These are phyloP conservation scores for Centropyge bicolor DNA, from an alignment of 2,797 vertebrate genomes.

Conservation along the genomic window DNA sequence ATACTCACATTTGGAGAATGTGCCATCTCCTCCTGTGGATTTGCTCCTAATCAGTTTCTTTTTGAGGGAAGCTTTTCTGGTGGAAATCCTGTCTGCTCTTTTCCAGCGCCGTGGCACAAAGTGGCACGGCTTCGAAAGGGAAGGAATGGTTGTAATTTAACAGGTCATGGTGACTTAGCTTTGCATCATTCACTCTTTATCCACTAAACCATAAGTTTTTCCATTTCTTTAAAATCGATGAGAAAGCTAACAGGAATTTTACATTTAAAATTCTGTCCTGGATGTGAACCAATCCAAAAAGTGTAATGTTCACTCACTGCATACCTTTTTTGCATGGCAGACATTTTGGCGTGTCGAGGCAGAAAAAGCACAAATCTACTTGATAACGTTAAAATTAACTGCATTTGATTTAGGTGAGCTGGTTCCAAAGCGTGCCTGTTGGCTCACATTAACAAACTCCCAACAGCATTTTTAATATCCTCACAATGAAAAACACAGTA, in stretches of 20 bases:
- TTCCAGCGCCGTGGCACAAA: neutral
- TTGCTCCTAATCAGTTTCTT: neutral
- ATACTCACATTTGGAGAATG: neutral
- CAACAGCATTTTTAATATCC: neutral
- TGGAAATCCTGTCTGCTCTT: neutral
- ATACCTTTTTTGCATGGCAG: neutral
- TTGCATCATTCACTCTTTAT: neutral
- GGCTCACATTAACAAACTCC: too few species aligned
- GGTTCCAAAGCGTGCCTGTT: too few species aligned
- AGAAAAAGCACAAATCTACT: neutral
- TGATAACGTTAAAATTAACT: neutral
- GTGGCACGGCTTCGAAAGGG: neutral
- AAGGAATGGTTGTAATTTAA: neutral
- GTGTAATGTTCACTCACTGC: neutral
- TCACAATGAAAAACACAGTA: neutral
- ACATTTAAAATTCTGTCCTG: neutral
- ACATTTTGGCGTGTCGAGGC: neutral
- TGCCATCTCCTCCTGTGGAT: neutral
- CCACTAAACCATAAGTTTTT: too few species aligned
- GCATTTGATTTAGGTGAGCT: too few species aligned
- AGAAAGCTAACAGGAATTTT: neutral
- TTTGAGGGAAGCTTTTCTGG: neutral
- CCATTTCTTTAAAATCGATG: neutral
- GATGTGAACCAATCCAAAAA: neutral
- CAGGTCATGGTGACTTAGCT: neutral